These are phyloP conservation scores for Ctenicera cuprea DNA, from an alignment of 2,888 invertebrate genomes.

Conservation along the genomic window DNA sequence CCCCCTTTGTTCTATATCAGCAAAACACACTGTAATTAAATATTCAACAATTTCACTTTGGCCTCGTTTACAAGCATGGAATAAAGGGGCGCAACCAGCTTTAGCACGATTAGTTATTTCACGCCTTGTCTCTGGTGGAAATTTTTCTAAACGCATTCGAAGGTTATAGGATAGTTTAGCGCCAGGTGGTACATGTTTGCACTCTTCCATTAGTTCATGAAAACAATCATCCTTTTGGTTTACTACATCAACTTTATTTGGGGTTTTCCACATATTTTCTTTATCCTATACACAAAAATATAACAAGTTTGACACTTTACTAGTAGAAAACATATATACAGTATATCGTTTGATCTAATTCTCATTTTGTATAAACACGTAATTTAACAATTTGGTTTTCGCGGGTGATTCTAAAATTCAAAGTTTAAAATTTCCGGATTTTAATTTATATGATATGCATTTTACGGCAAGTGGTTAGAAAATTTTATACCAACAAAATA, in stretches of 20 bases:
- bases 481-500: too few species aligned
- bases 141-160: constrained; percentile 75
- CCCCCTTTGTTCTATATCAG: constrained; percentile 91
- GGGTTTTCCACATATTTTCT: constrained; percentile 65
- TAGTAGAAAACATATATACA: not conserved
- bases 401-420: too few species aligned
- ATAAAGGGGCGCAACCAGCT: constrained; percentile 88
- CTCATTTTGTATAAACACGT: not conserved
- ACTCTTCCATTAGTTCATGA: constrained; percentile 80
- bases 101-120: constrained; percentile 82
- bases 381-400: constrained; percentile 1
- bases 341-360: not conserved
- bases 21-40: constrained; percentile 86
- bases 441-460: too few species aligned
- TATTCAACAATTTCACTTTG: constrained; percentile 91
- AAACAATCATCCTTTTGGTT: constrained; percentile 75
- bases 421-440: too few species aligned
- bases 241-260: constrained; percentile 65
- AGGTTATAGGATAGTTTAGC: constrained; percentile 78
- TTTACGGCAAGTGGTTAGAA: too few species aligned
- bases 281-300: constrained; percentile 15
- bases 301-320: not conserved
- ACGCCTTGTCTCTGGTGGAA: constrained; percentile 77
- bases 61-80: constrained; percentile 86
- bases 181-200: constrained; percentile 81